phyloP scores from a whole-genome alignment of 2,113 vertebrate species.

The Boulengerochromis microlepis region DNA sequence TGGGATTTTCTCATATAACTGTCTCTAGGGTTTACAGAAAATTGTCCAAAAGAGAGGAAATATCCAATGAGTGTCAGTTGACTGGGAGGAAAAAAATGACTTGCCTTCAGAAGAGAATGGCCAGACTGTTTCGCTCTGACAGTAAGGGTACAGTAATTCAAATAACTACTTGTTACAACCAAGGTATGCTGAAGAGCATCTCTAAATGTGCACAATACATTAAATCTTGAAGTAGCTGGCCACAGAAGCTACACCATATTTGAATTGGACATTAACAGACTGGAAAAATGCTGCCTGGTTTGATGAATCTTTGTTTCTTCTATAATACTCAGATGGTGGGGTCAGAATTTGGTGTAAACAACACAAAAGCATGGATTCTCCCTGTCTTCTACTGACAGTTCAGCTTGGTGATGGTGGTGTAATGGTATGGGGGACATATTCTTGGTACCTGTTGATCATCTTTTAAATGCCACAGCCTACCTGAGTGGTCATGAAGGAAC shows the following conservation, averaged over 20 bases:
- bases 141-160: background rate
- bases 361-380: background rate
- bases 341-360: background rate
- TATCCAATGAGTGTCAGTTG: background rate
- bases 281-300: background rate
- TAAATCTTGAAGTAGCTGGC: background rate
- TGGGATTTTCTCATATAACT: background rate
- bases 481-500: background rate
- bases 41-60: background rate
- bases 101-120: background rate
- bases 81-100: background rate
- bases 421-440: background rate
- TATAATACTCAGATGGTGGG: background rate
- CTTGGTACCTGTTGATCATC: background rate
- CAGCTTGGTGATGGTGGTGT: background rate
- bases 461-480: background rate
- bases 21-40: background rate
- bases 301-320: background rate
- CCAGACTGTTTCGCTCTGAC: background rate
- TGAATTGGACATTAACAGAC: background rate
- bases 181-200: background rate
- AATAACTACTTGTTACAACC: background rate
- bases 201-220: background rate
- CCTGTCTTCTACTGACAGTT: rapidly evolving
- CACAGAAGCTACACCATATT: rapidly evolving